Base-by-base conservation (phyloP, 2,797 vertebrate genomes). In the Hippoglossus hippoglossus region DNA sequence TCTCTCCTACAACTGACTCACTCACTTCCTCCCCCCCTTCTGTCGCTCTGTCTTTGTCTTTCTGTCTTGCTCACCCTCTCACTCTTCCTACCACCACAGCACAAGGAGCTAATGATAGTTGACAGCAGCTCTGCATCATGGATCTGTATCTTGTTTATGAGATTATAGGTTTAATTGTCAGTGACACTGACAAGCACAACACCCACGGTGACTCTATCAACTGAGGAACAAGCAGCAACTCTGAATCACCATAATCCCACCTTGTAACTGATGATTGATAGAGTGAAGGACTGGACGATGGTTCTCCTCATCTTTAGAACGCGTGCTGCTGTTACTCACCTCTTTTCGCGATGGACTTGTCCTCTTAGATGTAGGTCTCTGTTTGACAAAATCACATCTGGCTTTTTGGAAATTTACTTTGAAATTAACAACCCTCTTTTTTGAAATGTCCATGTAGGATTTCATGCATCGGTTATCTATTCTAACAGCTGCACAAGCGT, bases 101-200 rank as follows among this genome's bases (percentile, higher is more conserved):
- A 21, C 6, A 0, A 8, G 62, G 34, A 71, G 66, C 73, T 87
- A 91, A 92, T 63, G 15, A 74, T 73, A 82, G 76, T 67, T 90
- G 91, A 90, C 87, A 89, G 89, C 84, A 68, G 78, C 82, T 72
- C 71, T 75, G 87, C 87, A 85, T 87, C 87, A 79, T 7, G 50
- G 80, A 86, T 86, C 81, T 73, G 67, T 83, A 59, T 60, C 54
- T 83, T 67, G 16, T 77, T 79, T 80, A 80, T 79, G 77, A 80
- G 83, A 89, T 89, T 89, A 89, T 85, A 77, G 68, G 64, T 87
- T 82, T 90, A 86, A 89, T 93, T 87, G 85, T 73, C 82, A 70
- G 81, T 85, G 81, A 89, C 78, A 31, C 75, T 89, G 86, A 91
- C 84, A 67, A 75, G 90, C 80, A 79, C 77, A 88, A 84, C 80